Base-by-base conservation (phyloP, 2,888 invertebrate genomes). In the Archips xylosteana region DNA sequence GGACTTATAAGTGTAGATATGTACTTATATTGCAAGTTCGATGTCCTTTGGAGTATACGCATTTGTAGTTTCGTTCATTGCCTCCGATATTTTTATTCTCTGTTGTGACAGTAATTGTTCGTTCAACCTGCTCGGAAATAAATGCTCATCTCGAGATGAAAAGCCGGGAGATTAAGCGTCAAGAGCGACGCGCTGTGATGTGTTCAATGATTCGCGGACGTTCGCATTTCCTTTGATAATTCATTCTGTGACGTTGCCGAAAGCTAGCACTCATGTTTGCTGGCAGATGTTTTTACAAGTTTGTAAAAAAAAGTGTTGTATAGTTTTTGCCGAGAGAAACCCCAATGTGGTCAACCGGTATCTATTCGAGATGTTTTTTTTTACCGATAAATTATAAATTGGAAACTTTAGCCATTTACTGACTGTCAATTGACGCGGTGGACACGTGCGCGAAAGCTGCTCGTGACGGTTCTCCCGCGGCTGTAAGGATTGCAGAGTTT, bases 71-170 rank as follows among this genome's bases (percentile, higher is more conserved):
- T 49, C 51, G 74, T 73, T 59, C 51, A 74, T 73, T 73, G 63
- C 39, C 63, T 42, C 42, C 34, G 32, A 57, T 70, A 70, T 74
- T 70, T 74, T 73, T 69, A 63, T 63, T 36, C 49, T 73, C n/a
- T 51, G 63, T 64, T 60, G 74, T 70, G 69, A 61, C 74, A 65
- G 59, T 64, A 47, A 23, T 70, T 70, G 74, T 74, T 32, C 74
- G 54, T 70, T 74, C 65, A 69, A 69, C 74, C 39, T 51, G 69
- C 36, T 70, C 63, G 13, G 39, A 67, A 71, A 73, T 64, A 73
- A 64, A 69, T 42, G 15, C 36, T 39, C 15, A 15, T 45, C 49
- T 70, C 57, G 54, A 61, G 65, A 61, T 74, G 60, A 74, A 74
- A 69, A 32, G 45, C 23, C 49, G 45, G 57, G 59, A 54, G 34